Evolutionary conservation across 2,888 invertebrate genomes (phyloP), one percentile per base, ranked within the genome.

Genomic region (Lasioglossum marginatum): DNA sequence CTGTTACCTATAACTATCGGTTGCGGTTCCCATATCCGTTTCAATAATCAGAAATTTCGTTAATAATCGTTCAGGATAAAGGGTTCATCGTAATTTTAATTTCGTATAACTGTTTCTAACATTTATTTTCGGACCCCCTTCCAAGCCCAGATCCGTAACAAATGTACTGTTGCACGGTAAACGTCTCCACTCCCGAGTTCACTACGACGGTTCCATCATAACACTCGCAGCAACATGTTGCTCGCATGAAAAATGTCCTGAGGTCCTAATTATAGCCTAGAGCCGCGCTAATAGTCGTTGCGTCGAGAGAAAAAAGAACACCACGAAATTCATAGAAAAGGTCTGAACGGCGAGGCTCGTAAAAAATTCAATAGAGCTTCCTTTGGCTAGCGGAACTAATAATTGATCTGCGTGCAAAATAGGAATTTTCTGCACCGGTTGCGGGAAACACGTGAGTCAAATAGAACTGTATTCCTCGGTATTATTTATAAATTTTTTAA

Each of bases 191-290:
- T 63, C 60, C n/a, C 31, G 16, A 60, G 60, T 60, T 16, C 27
- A 31, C 63, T 6, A 14, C 63, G 27, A 14, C 60, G 27, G 66
- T 19, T 66, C 8, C 34, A 68, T 31, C 34, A 12, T 16, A 34
- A 19, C 16, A 66, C 66, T n/a, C 37, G 23, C 43, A 73, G 31
- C 66, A 68, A 73, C 60, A 71, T 77, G 77, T 63, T 63, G 31
- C 63, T 63, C 63, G 27, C 31, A 63, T 63, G 16, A 63, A 63
- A 63, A 63, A 14, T 5, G 27, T 63, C 31, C 27, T 12, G 27
- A 12, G 63, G 23, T 6, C 31, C 63, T 63, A 63, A 63, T 63
- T 31, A 16, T 31, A 31, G 60, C 1, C 52, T 52, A 52, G n/a
- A 52, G 52, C n/a, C 23, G 23, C n/a, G 52, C n/a, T 52, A 52